Conservation (phyloP, 2,888 invertebrate genomes). For the Hypolimnas misippus region DNA sequence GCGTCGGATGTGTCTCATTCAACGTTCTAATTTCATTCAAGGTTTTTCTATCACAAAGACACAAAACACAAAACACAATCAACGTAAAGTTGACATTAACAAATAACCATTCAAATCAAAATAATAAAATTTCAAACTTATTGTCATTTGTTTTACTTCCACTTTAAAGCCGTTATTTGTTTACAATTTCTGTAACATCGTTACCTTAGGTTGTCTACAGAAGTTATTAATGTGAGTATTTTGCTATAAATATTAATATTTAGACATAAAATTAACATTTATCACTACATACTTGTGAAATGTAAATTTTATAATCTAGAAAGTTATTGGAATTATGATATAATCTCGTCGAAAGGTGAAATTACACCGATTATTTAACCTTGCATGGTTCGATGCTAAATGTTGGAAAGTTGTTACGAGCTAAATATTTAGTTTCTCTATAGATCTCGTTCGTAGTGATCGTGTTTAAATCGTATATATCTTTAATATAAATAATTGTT, state of each 20-base stretch:
- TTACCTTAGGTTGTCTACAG: not conserved
- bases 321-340: slow-evolving; percentile 67
- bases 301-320: slow-evolving; percentile 53
- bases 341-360: slow-evolving; percentile 77
- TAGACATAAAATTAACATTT: slow-evolving; percentile 14
- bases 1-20: not conserved
- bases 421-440: slow-evolving; percentile 51
- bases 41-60: not conserved
- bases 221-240: slow-evolving; percentile 8
- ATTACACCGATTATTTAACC: slow-evolving; percentile 62
- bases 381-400: slow-evolving; percentile 48
- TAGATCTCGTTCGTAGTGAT: slow-evolving; percentile 39
- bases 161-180: not conserved
- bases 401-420: slow-evolving; percentile 49
- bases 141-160: not conserved
- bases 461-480: slow-evolving; percentile 36
- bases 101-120: not conserved
- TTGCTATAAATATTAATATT: slow-evolving; percentile 2
- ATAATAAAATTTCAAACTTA: not conserved
- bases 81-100: not conserved
- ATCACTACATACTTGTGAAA: slow-evolving; percentile 32
- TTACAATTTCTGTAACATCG: not conserved
- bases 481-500: slow-evolving; percentile 35
- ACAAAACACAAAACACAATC: slow-evolving; percentile 5
- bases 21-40: slow-evolving; percentile 5